phyloP scores from a whole-genome alignment of 2,797 vertebrate genomes.

The Liasis olivaceus region DNA sequence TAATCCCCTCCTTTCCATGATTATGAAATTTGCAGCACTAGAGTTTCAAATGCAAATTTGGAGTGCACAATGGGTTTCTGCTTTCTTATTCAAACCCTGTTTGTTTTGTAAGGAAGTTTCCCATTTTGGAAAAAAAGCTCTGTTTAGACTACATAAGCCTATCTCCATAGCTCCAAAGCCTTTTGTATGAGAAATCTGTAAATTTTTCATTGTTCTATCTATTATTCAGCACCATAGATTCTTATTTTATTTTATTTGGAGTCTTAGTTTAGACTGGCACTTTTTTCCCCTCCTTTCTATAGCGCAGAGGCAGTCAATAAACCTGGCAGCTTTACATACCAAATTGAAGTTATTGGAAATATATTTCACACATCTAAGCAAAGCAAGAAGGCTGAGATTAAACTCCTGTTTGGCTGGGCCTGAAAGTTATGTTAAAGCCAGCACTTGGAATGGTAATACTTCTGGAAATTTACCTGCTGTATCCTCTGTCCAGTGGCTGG shows the following conservation, averaged over 20 bases:
- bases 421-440: neutral
- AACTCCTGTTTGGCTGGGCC: neutral
- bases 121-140: neutral
- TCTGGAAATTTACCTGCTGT: neutral
- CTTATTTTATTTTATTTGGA: neutral
- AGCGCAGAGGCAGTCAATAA: neutral
- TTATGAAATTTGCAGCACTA: neutral
- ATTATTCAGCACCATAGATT: constrained; percentile 28
- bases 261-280: neutral
- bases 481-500: neutral
- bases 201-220: constrained; percentile 23
- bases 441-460: neutral
- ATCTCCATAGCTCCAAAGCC: neutral
- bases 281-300: neutral
- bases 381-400: neutral
- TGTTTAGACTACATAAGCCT: neutral
- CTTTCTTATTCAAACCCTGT: neutral
- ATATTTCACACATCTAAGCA: neutral
- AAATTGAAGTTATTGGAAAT: neutral
- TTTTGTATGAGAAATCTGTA: constrained; percentile 2
- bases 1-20: neutral
- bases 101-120: neutral
- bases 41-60: neutral
- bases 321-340: neutral
- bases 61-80: neutral